Evolutionary conservation across 2,797 vertebrate genomes (phyloP).

Genomic region (Nasua narica): DNA sequence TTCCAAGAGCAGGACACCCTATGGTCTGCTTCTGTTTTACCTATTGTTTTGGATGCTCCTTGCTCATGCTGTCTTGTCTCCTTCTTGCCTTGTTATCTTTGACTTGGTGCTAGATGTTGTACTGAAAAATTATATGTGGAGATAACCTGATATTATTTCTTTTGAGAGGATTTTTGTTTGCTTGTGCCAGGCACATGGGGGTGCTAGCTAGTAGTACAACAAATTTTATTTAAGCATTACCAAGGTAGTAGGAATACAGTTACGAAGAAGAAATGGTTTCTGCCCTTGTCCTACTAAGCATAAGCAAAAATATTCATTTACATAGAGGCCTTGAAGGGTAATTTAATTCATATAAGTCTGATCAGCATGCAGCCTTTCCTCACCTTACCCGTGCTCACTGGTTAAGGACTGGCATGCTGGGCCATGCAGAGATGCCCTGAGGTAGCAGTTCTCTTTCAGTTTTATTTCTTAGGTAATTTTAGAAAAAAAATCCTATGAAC

Average conservation of each 20-base stretch:
- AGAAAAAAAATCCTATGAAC: neutral
- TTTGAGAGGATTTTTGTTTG: slow-evolving; percentile 39
- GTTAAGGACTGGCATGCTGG: neutral
- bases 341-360: slow-evolving; percentile 21
- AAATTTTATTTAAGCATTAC: slow-evolving; percentile 31
- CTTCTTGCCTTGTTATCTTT: neutral
- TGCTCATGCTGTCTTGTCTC: neutral
- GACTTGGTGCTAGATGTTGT: neutral
- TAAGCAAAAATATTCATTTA: slow-evolving; percentile 42
- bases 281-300: slow-evolving; percentile 22
- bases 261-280: slow-evolving; percentile 42
- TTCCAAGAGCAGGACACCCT: slow-evolving; percentile 18
- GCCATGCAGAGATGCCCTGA: neutral
- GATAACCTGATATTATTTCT: slow-evolving; percentile 32
- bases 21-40: neutral
- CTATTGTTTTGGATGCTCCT: slow-evolving; percentile 10
- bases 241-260: neutral
- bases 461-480: slow-evolving; percentile 20
- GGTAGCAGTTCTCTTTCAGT: neutral
- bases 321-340: slow-evolving; percentile 48
- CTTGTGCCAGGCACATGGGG: slow-evolving; percentile 18
- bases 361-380: neutral
- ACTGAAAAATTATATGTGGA: slow-evolving; percentile 15
- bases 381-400: neutral
- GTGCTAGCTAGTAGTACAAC: neutral